Evolutionary conservation across 2,797 vertebrate genomes (phyloP), one percentile per base, ranked within the genome.

Genomic region (Pipistrellus pygmaeus): DNA sequence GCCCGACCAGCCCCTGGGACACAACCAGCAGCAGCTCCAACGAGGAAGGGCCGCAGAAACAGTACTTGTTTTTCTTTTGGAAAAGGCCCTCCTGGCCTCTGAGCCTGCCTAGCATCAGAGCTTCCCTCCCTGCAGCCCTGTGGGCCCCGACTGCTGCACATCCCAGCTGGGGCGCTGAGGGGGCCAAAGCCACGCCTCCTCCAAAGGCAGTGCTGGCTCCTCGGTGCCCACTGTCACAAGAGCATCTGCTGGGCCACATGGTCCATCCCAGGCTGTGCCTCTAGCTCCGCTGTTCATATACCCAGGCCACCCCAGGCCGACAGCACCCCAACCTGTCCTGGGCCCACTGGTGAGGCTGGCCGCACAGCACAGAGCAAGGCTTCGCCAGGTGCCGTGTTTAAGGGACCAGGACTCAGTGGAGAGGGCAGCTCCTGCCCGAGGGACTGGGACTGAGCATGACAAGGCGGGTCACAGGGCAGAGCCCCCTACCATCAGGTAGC

Each of bases 401-500:
- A 35, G 35, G 35, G 35, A 14, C 57, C n/a, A 1, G 57, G 27
- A 17, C 8, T 12, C 4, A 4, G 35, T 35, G 35, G 35, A 35
- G 32, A 23, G 75, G 17, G 5, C 71, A 13, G 85, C n/a, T 14
- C 21, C 9, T 3, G 57, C n/a, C n/a, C 5, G 25, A 38, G 0
- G 55, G 55, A 15, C 27, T 12, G 1, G 35, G 77, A 41, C 55
- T 27, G 17, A 20, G 48, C 7, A 8, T 3, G 11, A 6, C 30
- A 32, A 57, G 53, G n/a, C 6, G 4, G 23, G 25, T 15, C 25
- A 7, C 8, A 14, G 17, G 25, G 60, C 60, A 11, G 73, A 60
- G 57, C 44, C 51, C 64, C 88, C 32, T 57, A 94, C 93, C 99
- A 1, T 44, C 5, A 1, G 10, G 46, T 12, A 12, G 9, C 46